phyloP scores from a whole-genome alignment of 2,113 vertebrate genomes.

The Halichoerus grypus region DNA sequence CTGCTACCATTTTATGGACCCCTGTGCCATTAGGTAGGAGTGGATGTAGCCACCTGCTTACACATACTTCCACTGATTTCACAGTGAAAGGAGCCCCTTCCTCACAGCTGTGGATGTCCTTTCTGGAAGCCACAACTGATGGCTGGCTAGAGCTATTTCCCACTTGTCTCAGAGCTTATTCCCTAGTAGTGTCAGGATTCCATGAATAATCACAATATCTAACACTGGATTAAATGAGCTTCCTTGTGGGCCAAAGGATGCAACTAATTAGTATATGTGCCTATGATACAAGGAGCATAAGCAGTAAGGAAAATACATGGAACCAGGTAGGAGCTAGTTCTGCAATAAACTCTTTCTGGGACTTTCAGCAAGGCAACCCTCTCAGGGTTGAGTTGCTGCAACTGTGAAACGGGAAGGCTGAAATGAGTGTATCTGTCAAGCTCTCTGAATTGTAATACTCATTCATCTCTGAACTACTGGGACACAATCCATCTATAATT shows the following conservation, averaged over 20 bases:
- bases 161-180: background rate
- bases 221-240: background rate
- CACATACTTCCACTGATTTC: background rate
- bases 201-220: background rate
- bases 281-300: background rate
- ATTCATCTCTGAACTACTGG: background rate
- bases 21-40: background rate
- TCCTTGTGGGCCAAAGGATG: background rate
- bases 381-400: background rate
- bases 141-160: background rate
- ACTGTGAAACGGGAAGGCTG: background rate
- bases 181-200: background rate
- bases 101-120: no score
- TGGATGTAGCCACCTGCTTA: background rate
- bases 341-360: background rate
- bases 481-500: background rate
- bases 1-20: background rate
- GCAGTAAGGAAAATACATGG: background rate
- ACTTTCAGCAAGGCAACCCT: background rate
- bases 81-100: no score
- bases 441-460: background rate
- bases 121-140: background rate
- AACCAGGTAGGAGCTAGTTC: background rate
- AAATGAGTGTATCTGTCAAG: background rate
- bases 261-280: background rate